Evolutionary conservation across 2,888 invertebrate genomes (phyloP), one percentile per base, ranked within the genome.

Genomic region (Conops quadrifasciatus): DNA sequence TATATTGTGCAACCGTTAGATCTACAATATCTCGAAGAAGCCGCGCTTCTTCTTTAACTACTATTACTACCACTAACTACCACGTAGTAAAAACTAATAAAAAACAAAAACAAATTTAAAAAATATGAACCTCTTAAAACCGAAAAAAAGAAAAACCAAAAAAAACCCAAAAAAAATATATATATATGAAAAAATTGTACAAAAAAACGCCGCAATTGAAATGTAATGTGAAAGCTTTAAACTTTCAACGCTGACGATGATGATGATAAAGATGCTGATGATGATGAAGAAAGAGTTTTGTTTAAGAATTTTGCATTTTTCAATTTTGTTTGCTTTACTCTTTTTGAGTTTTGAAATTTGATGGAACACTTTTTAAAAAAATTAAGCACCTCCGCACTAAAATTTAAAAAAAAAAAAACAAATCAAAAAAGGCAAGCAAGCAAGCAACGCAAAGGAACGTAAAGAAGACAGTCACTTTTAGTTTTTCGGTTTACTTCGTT

Each of bases 261-360:
- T 36, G 36, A 36, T 36, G 9, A 36, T 36, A 9, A 36, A 9
- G 36, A 36, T 36, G 4, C 4, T 9, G 36, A 36, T 36, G 9
- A 36, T 36, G 36, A 36, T 7, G 36, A 36, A 36, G 9, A 36
- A 36, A 36, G 36, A 7, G 9, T 36, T 36, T 36, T 36, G 36
- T 67, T 72, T 76, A 78, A 82, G 82, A 83, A 82, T 81, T 84
- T 83, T 84, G 84, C 83, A 84, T 83, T 84, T 84, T 82, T 79
- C 77, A 77, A 36, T 7, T 7, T 36, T 7, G 4, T 36, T 4
- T 36, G 9, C 9, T 36, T 36, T 36, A 36, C 9, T 36, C 9
- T 36, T 36, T 36, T 7, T 36, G 4, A 36, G 4, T 36, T 36
- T 36, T 36, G 36, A 36, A 36, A 36, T 36, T 36, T 4, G 9